phyloP scores from a whole-genome alignment of 37 sponge, comb jelly and placozoan species.

The Haliclona indistincta region DNA sequence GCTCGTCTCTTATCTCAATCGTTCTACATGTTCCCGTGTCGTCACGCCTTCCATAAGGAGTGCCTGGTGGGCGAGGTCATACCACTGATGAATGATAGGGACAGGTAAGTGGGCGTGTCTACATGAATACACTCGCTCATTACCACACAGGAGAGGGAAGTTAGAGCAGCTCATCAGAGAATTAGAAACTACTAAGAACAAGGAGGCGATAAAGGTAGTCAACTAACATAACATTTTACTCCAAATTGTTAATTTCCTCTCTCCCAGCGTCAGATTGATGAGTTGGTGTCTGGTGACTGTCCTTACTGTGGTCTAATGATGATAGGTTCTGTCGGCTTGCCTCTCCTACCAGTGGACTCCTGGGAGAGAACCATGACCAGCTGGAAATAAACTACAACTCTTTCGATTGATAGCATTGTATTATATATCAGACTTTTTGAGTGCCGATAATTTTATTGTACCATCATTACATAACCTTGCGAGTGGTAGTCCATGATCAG shows the following conservation, averaged over 20 bases:
- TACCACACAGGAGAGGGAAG: neutral
- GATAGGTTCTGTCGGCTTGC: constrained; percentile 57
- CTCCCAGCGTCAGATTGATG: constrained; percentile 74
- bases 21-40: constrained; percentile 97
- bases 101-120: neutral
- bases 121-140: neutral
- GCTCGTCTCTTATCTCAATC: constrained; percentile 68
- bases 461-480: too few species aligned
- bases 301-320: constrained; percentile 87
- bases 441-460: too few species aligned
- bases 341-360: neutral
- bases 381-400: neutral
- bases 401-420: too few species aligned
- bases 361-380: neutral
- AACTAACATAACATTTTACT: constrained; percentile 4
- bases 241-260: neutral
- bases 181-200: constrained; percentile 6
- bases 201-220: constrained; percentile 6
- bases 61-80: constrained; percentile 71
- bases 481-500: too few species aligned
- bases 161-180: neutral
- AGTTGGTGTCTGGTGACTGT: constrained; percentile 85
- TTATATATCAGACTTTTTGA: too few species aligned
- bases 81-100: neutral
- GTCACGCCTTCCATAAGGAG: constrained; percentile 89